A percentile compares a stretch with the other conserved stretches of the same genome.
These are phyloP conservation scores for Mythimna pallens DNA, from an alignment of 2,888 invertebrate species.

Conservation along the genomic window DNA sequence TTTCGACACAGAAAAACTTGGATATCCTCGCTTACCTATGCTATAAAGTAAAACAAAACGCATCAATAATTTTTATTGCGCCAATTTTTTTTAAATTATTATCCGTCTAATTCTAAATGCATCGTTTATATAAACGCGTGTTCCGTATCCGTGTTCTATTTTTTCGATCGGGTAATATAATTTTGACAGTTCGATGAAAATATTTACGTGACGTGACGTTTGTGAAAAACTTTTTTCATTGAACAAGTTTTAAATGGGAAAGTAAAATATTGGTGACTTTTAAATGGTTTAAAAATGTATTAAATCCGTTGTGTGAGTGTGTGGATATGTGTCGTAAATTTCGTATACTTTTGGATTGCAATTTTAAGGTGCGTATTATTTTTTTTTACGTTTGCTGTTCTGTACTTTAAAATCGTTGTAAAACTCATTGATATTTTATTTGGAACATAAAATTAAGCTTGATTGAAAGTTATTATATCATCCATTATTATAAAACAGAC, in stretches of 20 bases:
- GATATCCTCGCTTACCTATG: slow-evolving; percentile 55
- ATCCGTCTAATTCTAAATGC: slow-evolving; percentile 69
- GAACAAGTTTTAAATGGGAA: slow-evolving; percentile 38
- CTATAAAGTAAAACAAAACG: slow-evolving; percentile 58
- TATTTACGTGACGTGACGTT: slow-evolving; percentile 81
- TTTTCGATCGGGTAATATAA: slow-evolving; percentile 72
- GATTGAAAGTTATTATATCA: neutral
- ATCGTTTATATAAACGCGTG: slow-evolving; percentile 28
- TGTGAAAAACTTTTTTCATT: slow-evolving; percentile 63
- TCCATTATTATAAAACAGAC: neutral
- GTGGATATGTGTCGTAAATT: slow-evolving; percentile 54
- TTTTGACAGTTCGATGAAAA: slow-evolving; percentile 86
- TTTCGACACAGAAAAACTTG: slow-evolving; percentile 60
- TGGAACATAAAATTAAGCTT: neutral
- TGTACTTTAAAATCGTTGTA: neutral
- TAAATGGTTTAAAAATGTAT: slow-evolving; percentile 20
- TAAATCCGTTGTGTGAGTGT: slow-evolving; percentile 50
- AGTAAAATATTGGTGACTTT: slow-evolving; percentile 38
- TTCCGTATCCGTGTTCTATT: slow-evolving; percentile 58
- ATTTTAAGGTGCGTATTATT: slow-evolving; percentile 54
- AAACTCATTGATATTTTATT: neutral
- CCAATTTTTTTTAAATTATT: slow-evolving; percentile 45
- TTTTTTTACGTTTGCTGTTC: neutral
- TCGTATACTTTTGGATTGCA: slow-evolving; percentile 50
- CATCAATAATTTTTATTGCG: slow-evolving; percentile 56